Percentiles rank a stretch among this genome's conserved stretches.
These are phyloP conservation scores for Neoascia interrupta DNA, from an alignment of 2,888 invertebrate genomes.

Conservation along the genomic window DNA sequence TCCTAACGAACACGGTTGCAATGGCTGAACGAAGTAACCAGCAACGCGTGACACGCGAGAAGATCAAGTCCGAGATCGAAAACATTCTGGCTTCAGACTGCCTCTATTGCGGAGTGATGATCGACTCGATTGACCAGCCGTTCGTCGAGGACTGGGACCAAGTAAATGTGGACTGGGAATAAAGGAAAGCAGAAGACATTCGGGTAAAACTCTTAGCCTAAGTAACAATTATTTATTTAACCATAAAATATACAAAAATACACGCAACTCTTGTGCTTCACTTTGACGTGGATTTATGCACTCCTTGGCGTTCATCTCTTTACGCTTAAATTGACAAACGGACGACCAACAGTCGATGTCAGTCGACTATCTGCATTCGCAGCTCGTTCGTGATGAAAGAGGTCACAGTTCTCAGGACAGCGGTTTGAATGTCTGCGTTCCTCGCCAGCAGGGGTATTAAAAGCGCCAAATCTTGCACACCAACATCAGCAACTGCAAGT, in stretches of 20 bases:
- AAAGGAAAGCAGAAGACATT: conserved; percentile 73
- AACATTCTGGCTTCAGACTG: conserved; percentile 95
- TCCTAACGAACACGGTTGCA: conserved; percentile 73
- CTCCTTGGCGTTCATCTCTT: not conserved
- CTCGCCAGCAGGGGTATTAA: conserved; percentile 75
- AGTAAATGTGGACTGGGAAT: conserved; percentile 93
- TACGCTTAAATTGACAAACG: no score
- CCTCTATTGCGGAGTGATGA: conserved; percentile 96
- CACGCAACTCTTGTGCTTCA: not conserved
- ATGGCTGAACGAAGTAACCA: conserved; percentile 71
- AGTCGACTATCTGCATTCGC: conserved; percentile 76
- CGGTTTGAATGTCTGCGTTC: conserved; percentile 74
- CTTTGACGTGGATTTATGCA: not conserved
- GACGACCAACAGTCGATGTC: conserved; percentile 73
- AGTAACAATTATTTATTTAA: conserved; percentile 50
- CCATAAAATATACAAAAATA: conserved; percentile 51
- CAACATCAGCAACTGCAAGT: conserved; percentile 74
- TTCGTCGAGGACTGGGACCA: conserved; percentile 90
- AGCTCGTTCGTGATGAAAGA: conserved; percentile 77
- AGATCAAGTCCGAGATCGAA: conserved; percentile 90
- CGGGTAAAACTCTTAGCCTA: conserved; percentile 27
- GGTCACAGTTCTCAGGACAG: conserved; percentile 74
- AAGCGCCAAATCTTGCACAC: conserved; percentile 75
- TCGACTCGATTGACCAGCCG: conserved; percentile 92
- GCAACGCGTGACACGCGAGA: conserved; percentile 80